phyloP scores from a whole-genome alignment of 2,888 invertebrate genomes.

The Tenthredo mesomela region DNA sequence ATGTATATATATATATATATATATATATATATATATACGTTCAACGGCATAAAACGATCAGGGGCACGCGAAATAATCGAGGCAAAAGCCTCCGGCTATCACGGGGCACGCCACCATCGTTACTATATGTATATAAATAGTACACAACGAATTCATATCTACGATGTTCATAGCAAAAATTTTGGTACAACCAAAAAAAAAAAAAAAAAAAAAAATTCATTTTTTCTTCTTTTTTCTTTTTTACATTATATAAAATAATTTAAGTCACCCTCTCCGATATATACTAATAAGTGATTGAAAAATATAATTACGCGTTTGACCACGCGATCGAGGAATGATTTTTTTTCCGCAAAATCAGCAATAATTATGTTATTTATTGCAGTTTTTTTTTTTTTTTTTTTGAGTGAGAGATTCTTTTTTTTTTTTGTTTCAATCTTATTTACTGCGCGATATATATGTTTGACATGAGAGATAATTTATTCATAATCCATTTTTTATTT shows the following conservation, averaged over 20 bases:
- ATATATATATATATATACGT: too few species aligned
- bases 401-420: too few species aligned
- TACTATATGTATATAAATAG: not conserved
- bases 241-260: too few species aligned
- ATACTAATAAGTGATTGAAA: too few species aligned
- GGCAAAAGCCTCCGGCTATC: not conserved
- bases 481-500: not conserved
- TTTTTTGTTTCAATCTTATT: too few species aligned
- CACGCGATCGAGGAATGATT: not conserved
- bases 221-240: too few species aligned
- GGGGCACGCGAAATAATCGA: constrained; percentile 39
- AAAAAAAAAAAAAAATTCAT: too few species aligned
- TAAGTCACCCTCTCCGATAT: too few species aligned
- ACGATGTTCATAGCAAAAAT: not conserved
- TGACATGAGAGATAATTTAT: not conserved
- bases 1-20: too few species aligned
- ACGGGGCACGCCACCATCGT: not conserved
- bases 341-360: not conserved
- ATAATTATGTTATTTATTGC: not conserved
- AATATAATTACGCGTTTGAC: too few species aligned
- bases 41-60: not conserved
- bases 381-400: not conserved
- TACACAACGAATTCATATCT: not conserved
- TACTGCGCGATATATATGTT: too few species aligned
- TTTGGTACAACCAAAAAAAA: too few species aligned